A percentile compares a stretch with the other conserved stretches of the same genome.
phyloP scores from a whole-genome alignment of 1,140 invertebrate species.

The Nautilus pompilius region DNA sequence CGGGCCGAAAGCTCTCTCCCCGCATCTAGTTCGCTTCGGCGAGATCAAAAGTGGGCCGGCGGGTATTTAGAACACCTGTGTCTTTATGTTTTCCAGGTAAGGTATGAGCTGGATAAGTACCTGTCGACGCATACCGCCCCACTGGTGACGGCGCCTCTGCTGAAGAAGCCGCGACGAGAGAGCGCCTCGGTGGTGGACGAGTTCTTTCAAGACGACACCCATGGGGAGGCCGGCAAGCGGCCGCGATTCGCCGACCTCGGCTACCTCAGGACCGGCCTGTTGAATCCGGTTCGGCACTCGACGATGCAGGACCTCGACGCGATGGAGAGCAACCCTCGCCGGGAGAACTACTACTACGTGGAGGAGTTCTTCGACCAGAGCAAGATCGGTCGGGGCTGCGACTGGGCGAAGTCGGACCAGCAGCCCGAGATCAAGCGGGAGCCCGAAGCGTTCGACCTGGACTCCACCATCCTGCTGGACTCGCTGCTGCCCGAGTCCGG shows the following conservation, averaged over 20 bases:
- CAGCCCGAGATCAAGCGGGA: conserved; percentile 17
- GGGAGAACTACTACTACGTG: conserved; percentile 64
- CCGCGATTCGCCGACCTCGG: conserved; percentile 3
- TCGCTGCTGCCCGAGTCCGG: not conserved
- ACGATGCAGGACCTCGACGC: conserved; percentile 16
- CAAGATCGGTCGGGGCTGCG: not conserved
- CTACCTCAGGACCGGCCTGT: conserved; percentile 13
- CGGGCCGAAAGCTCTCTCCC: too few relatives aligned
- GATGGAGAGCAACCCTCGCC: conserved; percentile 52
- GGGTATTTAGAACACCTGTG: too few relatives aligned
- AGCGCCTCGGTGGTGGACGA: conserved; percentile 68
- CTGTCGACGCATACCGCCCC: too few relatives aligned
- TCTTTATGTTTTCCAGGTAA: too few relatives aligned
- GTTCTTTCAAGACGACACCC: conserved; percentile 61
- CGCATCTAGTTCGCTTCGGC: too few relatives aligned
- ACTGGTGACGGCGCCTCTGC: too few relatives aligned
- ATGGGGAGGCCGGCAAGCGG: conserved; percentile 8
- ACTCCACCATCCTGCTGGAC: conserved; percentile 27
- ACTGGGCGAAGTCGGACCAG: not conserved
- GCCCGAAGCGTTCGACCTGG: conserved; percentile 28
- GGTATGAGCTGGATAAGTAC: too few relatives aligned
- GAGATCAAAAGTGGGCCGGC: too few relatives aligned
- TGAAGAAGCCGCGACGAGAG: conserved; percentile 60
- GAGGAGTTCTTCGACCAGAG: conserved; percentile 65
- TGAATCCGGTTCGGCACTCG: conserved; percentile 14